Evolutionary conservation across 2,888 invertebrate genomes (phyloP), one percentile per base, ranked within the genome.

Genomic region (Tholera decimalis): DNA sequence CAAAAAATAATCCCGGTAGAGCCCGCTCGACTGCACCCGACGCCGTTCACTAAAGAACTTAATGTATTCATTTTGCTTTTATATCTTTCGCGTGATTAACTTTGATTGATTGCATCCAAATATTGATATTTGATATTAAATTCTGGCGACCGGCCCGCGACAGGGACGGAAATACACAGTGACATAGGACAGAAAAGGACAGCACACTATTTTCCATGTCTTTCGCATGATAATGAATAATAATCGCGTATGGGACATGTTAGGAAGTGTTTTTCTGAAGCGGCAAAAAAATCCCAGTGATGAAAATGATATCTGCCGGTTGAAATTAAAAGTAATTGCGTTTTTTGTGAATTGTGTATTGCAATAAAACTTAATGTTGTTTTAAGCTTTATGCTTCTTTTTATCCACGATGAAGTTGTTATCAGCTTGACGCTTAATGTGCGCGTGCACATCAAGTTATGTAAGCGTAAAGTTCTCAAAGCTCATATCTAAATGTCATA

Each of bases 81-180:
- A 92, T 94, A 92, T 93, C 94, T 93, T 94, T 94, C 94, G 92
- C 94, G 90, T 94, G 94, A 95, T 95, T 94, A 94, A 93, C 91
- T 93, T 93, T 95, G 94, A 95, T 95, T 93, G 94, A 95, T 94
- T 91, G 93, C 91, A 92, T 94, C 92, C 91, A 94, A 94, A 94
- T 94, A 94, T 94, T 94, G 93, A 93, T 93, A 91, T 93, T 91
- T 91, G 89, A 91, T 92, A 91, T 92, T 91, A 88, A 90, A 90
- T 85, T 85, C 87, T 85, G 86, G 79, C 80, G 84, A 85, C 82
- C 81, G 83, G 65, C 68, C 79, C 69, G 77, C 62, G 86, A 90
- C 77, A 80, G 82, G 80, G 87, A 89, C 70, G 65, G 77, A 77
- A 54, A 74, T 73, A 86, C 80, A 77, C 53, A 56, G 56, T 64